phyloP scores from a whole-genome alignment of 2,113 vertebrate genomes.

The Boulengeromyrus knoepffleri region DNA sequence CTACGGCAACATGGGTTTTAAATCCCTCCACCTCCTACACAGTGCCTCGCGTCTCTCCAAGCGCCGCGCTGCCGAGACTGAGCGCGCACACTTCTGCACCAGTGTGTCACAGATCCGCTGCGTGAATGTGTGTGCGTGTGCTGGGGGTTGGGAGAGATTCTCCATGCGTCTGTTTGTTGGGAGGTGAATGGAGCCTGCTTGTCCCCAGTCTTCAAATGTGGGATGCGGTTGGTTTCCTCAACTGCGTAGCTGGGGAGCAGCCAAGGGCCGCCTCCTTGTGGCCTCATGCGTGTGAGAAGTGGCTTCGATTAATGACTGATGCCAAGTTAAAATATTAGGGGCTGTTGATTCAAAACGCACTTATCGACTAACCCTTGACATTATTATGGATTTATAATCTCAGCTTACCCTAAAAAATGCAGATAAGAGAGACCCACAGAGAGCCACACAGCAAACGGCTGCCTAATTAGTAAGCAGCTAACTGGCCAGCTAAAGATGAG shows the following conservation, averaged over 20 bases:
- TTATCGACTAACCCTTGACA: neutral
- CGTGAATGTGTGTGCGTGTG: slow-evolving; percentile 20
- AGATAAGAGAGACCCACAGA: neutral
- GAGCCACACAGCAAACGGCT: neutral
- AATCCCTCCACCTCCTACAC: slow-evolving; percentile 34
- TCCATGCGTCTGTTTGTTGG: slow-evolving; percentile 17
- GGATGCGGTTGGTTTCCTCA: neutral
- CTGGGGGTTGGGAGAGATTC: neutral
- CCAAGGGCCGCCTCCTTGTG: neutral
- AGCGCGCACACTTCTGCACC: neutral
- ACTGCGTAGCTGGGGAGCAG: neutral
- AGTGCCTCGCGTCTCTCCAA: slow-evolving; percentile 16
- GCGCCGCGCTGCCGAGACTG: neutral
- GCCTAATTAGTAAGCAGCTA: neutral
- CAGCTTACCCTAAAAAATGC: neutral
- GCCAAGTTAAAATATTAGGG: neutral
- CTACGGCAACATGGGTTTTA: slow-evolving; percentile 39
- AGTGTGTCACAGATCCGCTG: neutral
- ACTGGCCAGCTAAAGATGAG: neutral
- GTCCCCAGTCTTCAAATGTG: neutral
- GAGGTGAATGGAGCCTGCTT: neutral
- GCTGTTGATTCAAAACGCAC: neutral
- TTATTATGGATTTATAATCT: neutral
- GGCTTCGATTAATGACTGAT: neutral
- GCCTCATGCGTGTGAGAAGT: neutral